Percentiles rank a stretch among this genome's conserved stretches.
Evolutionary conservation across 2,888 invertebrate genomes (phyloP).

Genomic region (Pachydiplax longipennis): DNA sequence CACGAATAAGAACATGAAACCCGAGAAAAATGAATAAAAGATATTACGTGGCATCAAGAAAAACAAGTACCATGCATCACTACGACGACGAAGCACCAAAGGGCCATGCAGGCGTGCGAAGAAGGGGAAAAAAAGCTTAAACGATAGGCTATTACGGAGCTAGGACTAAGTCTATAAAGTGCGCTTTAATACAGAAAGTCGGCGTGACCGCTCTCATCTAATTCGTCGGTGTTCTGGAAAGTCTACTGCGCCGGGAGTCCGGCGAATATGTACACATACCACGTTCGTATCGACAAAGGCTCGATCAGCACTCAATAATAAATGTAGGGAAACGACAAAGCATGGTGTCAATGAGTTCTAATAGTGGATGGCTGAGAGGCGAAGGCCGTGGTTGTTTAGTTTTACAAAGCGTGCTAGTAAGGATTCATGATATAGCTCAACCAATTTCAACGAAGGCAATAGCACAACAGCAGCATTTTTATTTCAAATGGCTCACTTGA

Average conservation of each 20-base stretch:
- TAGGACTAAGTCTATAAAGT: not conserved
- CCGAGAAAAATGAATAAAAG: too few species aligned
- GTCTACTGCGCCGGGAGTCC: not conserved
- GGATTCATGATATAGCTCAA: not conserved
- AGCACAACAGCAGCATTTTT: not conserved
- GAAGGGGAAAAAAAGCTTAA: not conserved
- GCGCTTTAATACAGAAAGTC: not conserved
- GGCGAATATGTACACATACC: not conserved
- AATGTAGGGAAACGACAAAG: conserved; percentile 3
- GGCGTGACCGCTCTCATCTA: not conserved
- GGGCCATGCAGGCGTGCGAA: conserved; percentile 17
- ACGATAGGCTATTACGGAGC: too few species aligned
- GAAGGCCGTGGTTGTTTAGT: not conserved
- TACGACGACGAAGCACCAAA: not conserved
- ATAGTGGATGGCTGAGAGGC: not conserved
- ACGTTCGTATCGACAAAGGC: not conserved
- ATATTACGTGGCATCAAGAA: too few species aligned
- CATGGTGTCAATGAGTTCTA: not conserved
- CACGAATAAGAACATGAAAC: too few species aligned
- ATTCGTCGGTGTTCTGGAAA: not conserved
- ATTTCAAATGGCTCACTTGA: conserved; percentile 4
- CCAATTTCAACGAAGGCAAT: not conserved
- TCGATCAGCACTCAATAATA: not conserved
- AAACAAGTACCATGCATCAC: too few species aligned
- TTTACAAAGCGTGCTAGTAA: conserved; percentile 17